Base-by-base conservation (phyloP, 2,888 invertebrate species). In the Sycophila texana region DNA sequence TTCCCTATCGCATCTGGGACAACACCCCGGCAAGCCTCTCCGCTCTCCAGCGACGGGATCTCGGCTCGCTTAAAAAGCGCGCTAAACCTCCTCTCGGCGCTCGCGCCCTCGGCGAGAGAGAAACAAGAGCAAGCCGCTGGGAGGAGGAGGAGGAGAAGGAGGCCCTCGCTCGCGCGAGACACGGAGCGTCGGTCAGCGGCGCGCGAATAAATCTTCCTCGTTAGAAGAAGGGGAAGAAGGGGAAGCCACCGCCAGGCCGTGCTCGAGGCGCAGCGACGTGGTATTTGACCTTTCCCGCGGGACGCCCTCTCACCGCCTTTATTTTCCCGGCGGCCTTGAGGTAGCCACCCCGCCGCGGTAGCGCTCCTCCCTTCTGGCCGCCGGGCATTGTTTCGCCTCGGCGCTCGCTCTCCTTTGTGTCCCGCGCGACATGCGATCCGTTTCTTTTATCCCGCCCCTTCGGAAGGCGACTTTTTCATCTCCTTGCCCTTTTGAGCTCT, bases 241-340 rank as follows among this genome's bases (percentile, higher is more conserved):
- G 39, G 39, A 39, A 10, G 39, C 39, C 68, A 68, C 74, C 67
- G 66, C 65, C 49, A n/a, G n/a, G n/a, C n/a, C n/a, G n/a, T n/a
- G n/a, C n/a, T n/a, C n/a, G n/a, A n/a, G n/a, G 53, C 71, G 47
- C 68, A 55, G 18, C 26, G 49, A 72, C 39, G 66, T 74, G 81
- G 81, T 81, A 81, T 81, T 81, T 81, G 81, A 81, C 79, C 81
- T 81, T 81, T 80, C 80, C 58, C 70, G 68, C 77, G 20, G n/a
- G 20, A 51, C 14, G 55, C 51, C 39, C 14, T 30, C 4, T n/a
- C 39, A 13, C 53, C 67, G 30, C 61, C 73, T 78, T 74, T 74
- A 67, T 77, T 73, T 79, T 74, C 78, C 63, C 74, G 78, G 68
- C 73, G 73, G 57, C 78, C 74, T 74, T 77, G 71, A 47, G 18